Base-by-base conservation (phyloP, 2,797 vertebrate species). In the Phrynocephalus guinanensis region DNA sequence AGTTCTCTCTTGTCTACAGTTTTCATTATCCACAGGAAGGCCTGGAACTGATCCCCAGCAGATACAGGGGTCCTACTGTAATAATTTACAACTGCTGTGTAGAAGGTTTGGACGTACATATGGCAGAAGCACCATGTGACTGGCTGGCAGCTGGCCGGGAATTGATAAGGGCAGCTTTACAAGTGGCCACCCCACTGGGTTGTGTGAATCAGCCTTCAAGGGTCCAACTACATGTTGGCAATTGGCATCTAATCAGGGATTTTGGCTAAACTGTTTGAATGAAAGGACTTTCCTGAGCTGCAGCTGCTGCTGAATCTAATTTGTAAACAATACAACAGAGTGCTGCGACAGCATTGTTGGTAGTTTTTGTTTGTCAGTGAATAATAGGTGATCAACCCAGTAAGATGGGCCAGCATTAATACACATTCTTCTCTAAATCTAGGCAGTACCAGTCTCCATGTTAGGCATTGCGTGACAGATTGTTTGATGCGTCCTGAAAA, bases 281-380 rank as follows among this genome's bases (percentile, higher is more conserved):
- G 20, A 80, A 82, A 84, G 16, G 2, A 87, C 26, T 88, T 85
- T 28, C 85, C 30, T 85, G 68, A 84, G 8, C 38, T 89, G 24
- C 22, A 87, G n/a, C 81, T 88, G 20, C 77, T 86, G 63, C 73
- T 85, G 82, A 26, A 88, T 84, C 90, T 83, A 90, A 33, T 86
- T 7, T 44, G 79, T 80, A 68, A 85, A 44, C n/a, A 73, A 24
- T 11, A 83, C 81, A 91, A 83, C 3, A 1, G 63, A 83, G 0
- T 79, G 92, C 22, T 15, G 0, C 85, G 56, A 16, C 24, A 68
- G 7, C 11, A 77, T 89, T 91, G 77, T 79, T 79, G 88, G 2
- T 66, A 91, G 15, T 7, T 15, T 13, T 48, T 26, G 87, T 80
- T 28, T 68, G 72, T 89, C 87, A 87, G 81, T 89, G 88, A 82